These are phyloP conservation scores for Neoniphon sammara DNA, from an alignment of 2,797 vertebrate genomes.

Conservation along the genomic window DNA sequence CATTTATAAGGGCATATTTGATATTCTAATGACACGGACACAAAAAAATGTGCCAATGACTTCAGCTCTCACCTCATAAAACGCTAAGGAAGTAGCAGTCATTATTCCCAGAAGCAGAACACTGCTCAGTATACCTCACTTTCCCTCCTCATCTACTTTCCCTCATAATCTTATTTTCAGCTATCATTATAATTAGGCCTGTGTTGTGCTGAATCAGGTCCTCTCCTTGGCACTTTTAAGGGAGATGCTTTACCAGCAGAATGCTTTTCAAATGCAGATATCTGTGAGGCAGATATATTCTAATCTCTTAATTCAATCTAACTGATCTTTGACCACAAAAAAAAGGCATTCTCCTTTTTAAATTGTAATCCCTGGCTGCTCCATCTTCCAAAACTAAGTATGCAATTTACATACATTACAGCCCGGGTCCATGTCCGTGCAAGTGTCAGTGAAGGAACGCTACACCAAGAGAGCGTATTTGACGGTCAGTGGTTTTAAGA, in stretches of 20 bases:
- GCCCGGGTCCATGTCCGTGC: conserved; percentile 54
- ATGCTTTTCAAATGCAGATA: conserved; percentile 71
- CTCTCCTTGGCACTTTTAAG: conserved; percentile 65
- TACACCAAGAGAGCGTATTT: conserved; percentile 49
- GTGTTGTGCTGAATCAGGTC: conserved; percentile 66
- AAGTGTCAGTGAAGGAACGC: conserved; percentile 42
- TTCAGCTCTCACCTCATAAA: conserved; percentile 20
- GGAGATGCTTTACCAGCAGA: conserved; percentile 66
- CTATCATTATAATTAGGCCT: conserved; percentile 64
- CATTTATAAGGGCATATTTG: conserved; percentile 21
- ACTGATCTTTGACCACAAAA: conserved; percentile 81
- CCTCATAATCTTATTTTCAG: conserved; percentile 59
- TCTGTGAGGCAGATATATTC: conserved; percentile 76
- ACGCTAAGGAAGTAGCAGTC: conserved; percentile 8
- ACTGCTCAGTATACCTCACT: conserved; percentile 21
- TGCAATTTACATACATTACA: conserved; percentile 82
- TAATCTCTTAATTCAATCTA: conserved; percentile 84
- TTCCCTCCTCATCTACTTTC: conserved; percentile 54
- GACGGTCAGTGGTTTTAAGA: conserved; percentile 63
- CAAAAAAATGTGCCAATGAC: background rate
- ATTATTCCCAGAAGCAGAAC: conserved; percentile 29
- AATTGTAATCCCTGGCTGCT: conserved; percentile 77
- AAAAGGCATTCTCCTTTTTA: conserved; percentile 76
- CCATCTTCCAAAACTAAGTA: conserved; percentile 78
- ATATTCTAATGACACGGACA: conserved; percentile 12